These are phyloP conservation scores for Drosophila colorata DNA, from an alignment of 2,888 invertebrate genomes.

Conservation along the genomic window DNA sequence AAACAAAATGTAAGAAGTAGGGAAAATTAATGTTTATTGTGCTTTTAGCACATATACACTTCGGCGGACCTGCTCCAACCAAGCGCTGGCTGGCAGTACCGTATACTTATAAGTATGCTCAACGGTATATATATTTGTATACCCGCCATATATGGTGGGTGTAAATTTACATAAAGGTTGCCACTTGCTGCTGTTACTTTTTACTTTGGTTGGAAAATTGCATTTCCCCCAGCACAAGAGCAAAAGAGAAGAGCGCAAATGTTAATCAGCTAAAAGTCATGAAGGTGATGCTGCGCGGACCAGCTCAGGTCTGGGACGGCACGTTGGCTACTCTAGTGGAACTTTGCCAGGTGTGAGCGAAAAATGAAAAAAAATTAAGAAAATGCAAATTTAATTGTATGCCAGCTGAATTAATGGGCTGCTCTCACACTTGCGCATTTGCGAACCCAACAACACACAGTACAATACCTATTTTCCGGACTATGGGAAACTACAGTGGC, in stretches of 20 bases:
- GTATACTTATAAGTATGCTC: conserved; percentile 7
- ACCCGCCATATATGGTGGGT: conserved; percentile 39
- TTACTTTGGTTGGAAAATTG: conserved; percentile 64
- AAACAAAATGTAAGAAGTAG: conserved; percentile 39
- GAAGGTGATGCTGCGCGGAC: conserved; percentile 42
- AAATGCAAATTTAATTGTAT: conserved; percentile 84
- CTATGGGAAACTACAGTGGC: conserved; percentile 36
- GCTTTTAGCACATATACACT: conserved; percentile 75
- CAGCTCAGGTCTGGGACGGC: conserved; percentile 8
- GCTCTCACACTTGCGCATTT: conserved; percentile 34
- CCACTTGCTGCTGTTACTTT: conserved; percentile 56
- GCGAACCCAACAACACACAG: conserved; percentile 18
- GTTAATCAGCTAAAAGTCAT: conserved; percentile 82
- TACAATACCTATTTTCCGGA: conserved; percentile 21
- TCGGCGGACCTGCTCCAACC: conserved; percentile 28
- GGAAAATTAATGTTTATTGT: conserved; percentile 80
- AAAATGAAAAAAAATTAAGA: conserved; percentile 47
- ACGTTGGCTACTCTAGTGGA: conserved; percentile 24
- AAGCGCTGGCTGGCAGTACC: conserved; percentile 11
- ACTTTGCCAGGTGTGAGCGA: conserved; percentile 33
- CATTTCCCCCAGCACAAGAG: conserved; percentile 60
- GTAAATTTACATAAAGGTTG: conserved; percentile 72
- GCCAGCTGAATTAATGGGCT: conserved; percentile 77
- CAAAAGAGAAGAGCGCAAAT: conserved; percentile 65
- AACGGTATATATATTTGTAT: background rate